These are phyloP conservation scores for Onthophagus sagittarius DNA, from an alignment of 2,888 invertebrate species.

Conservation along the genomic window DNA sequence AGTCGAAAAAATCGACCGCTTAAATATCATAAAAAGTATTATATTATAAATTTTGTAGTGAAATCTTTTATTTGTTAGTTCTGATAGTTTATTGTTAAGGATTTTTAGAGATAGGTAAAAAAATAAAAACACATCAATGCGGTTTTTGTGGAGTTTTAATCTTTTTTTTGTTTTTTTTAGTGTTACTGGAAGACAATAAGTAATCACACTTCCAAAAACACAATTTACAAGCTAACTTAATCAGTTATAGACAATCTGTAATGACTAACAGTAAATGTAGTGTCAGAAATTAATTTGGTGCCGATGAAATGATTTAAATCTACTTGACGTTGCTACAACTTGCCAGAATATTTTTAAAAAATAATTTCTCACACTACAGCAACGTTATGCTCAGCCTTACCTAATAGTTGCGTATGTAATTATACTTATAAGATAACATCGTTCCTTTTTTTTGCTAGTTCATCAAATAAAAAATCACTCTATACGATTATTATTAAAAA, in stretches of 20 bases:
- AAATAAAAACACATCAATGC: neutral
- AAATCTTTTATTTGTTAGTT: no score
- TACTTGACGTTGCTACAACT: neutral
- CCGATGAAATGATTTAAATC: neutral
- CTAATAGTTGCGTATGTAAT: conserved; percentile 3
- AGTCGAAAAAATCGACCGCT: no score
- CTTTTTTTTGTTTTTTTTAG: conserved; percentile 40
- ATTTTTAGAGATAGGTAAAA: neutral
- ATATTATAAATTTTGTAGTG: no score
- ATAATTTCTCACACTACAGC: conserved; percentile 3
- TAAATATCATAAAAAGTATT: no score
- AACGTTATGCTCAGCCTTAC: neutral
- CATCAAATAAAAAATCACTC: neutral
- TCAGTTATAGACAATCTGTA: conserved; percentile 11
- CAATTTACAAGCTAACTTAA: conserved; percentile 36
- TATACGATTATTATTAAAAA: neutral
- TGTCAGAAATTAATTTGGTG: conserved; percentile 28
- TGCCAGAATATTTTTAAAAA: neutral
- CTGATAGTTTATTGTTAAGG: no score
- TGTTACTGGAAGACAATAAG: conserved; percentile 45
- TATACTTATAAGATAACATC: neutral
- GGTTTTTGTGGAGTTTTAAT: conserved; percentile 25
- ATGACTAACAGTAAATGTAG: conserved; percentile 17
- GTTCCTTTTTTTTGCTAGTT: neutral
- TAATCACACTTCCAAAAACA: conserved; percentile 40